Base-by-base conservation (phyloP, 2,888 invertebrate genomes). In the Thumatha senex region DNA sequence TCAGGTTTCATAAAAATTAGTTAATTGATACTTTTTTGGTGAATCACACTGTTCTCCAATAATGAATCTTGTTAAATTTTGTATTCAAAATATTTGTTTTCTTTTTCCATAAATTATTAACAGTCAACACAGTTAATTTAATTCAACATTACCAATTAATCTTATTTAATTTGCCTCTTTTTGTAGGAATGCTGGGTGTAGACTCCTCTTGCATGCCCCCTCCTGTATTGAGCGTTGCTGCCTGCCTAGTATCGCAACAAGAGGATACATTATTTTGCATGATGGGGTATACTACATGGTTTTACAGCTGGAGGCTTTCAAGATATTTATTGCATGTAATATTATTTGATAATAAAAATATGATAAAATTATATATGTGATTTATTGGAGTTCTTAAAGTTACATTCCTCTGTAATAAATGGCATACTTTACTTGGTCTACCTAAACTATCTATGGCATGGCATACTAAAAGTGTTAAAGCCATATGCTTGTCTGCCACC, bases 171-270 rank as follows among this genome's bases (percentile, higher is more conserved):
- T 18, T 50, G 36, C 29, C 42, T 51, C 40, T 51, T 43, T 51
- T 43, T 42, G 38, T 51, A 51, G 51, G 47, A 11, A 18, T 10
- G 33, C 34, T 41, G 46, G 46, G 42, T 46, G 46, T 46, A 46
- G 46, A 11, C 36, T 46, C 39, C 46, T 47, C 46, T 51, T 51
- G 51, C 51, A 51, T 51, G 51, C 51, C 43, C 40, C 33, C 33
- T 24, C 41, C 39, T 42, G 33, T 43, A 24, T 42, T 39, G 51
- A 29, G 39, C 39, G 11, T 35, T 29, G 46, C 51, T 24, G 41
- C 24, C 41, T 31, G 31, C 18, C 2, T 35, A 31, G 15, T 29
- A n/a, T 38, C 29, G 36, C 15, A 39, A 12, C 31, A 7, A 35
- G 14, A 40, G 44, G 45, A 35, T 34, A 30, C 43, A 35, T 35